Base-by-base conservation (phyloP, 2,888 invertebrate species). In the Cantharis flavilabris region DNA sequence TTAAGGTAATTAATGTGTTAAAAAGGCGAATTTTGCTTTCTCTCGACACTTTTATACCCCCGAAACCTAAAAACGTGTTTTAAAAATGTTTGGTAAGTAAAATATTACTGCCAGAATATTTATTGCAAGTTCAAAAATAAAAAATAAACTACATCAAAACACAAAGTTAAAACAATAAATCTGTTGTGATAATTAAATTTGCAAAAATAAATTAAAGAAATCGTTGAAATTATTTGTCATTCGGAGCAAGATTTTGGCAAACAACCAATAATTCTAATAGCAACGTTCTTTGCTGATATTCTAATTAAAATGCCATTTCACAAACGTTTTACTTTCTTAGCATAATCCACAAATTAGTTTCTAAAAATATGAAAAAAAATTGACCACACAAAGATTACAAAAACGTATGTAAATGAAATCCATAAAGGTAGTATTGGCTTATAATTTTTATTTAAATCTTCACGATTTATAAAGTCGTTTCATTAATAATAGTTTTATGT, bases 171-270 rank as follows among this genome's bases (percentile, higher is more conserved):
- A 76, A 73, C 80, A 76, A 81, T 81, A 80, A 79, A 78, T 81
- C 81, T 80, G 81, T 79, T 79, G 72, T 72, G 81, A 80, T 83
- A 83, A 83, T 82, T 83, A 81, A 82, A 81, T 83, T 83, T 79
- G 82, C 82, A 79, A 81, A 79, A 79, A 80, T 81, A 82, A 81
- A 82, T 81, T 82, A 81, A 81, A 79, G 81, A 81, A 81, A 80
- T 79, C 74, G 80, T 76, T 77, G 81, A 81, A 78, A 75, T 73
- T 80, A 80, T 83, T 82, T 83, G 82, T 83, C 82, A 83, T 81
- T 81, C 81, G 70, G 74, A 79, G 77, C 76, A 76, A 73, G 78
- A 76, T 80, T 78, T 82, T 83, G 82, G 82, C 82, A 78, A 77
- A 72, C 78, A 18, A 81, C 81, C 82, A 83, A 79, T 80, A 75